Base-by-base conservation (phyloP, 2,113 vertebrate genomes). In the Phasianus colchicus region DNA sequence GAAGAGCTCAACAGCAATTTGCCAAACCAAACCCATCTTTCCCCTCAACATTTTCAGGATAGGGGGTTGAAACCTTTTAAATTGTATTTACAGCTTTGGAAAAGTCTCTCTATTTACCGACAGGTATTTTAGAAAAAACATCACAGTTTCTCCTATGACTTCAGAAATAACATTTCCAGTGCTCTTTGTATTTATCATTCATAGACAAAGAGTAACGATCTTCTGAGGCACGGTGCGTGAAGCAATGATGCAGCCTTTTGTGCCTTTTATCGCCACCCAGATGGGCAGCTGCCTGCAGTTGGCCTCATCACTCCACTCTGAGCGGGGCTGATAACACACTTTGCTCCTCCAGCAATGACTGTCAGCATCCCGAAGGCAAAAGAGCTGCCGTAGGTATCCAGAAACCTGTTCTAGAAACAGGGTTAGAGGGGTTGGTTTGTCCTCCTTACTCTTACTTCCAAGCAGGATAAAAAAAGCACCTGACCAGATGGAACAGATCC, bases 161-260 rank as follows among this genome's bases (percentile, higher is more conserved):
- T 85, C 45, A 85, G 40, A 81, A 90, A 67, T 2, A 76, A 10
- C 24, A 64, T 85, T 89, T 74, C 67, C 63, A 90, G 13, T 20
- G 42, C 40, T 78, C 30, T 78, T 15, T 47, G n/a, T 30, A 87
- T 82, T 21, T 47, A 5, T 32, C 69, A 24, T 34, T 48, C 73
- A 38, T 17, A 75, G 38, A 25, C 32, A 42, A 43, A 65, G 65
- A 22, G 14, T 11, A 70, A 24, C 20, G 2, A 13, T 24, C 4
- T 30, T 61, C 43, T 1, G 0, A 14, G 16, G 18, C 7, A 9
- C 4, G 24, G 36, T 13, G 47, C 6, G 0, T 1, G 20, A 25
- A 54, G 27, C 1, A 48, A 52, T 20, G 66, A 42, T 73, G 40
- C 8, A 29, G 19, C 30, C 2, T 65, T 78, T 60, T 43, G 32